Evolutionary conservation across 2,888 invertebrate genomes (phyloP), one percentile per base, ranked within the genome.

Genomic region (Drosophila anomalata): DNA sequence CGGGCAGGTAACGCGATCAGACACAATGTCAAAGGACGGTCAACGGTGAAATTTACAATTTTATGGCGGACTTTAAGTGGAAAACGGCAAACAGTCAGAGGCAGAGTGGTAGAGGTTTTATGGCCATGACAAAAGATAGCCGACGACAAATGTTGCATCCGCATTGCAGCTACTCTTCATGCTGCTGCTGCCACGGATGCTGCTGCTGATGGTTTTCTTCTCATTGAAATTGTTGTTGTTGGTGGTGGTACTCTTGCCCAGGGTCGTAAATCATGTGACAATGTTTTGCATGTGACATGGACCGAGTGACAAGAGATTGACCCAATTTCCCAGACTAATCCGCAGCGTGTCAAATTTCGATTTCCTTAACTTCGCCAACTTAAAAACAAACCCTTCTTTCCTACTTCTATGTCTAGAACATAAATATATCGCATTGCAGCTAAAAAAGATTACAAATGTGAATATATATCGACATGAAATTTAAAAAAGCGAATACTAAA

Each of bases 31-130:
- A 79, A 83, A 83, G 80, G 80, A 83, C 80, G 63, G 78, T 50
- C 68, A 66, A 74, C 74, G 72, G 73, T 78, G 84, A 78, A 78
- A 78, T 78, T 69, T 70, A 66, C 73, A 75, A 73, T 76, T 85
- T 83, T 76, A 82, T 68, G 82, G 69, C 73, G 69, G 51, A 63
- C 60, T 78, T 83, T 83, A 83, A 79, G 82, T 76, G 82, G 85
- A 85, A 82, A 85, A 67, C 66, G 57, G 51, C 67, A 66, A 66
- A 66, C 67, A 57, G 57, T 57, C 66, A 67, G 67, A 53, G 62
- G 52, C 58, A 51, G 46, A 31, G 48, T n/a, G 52, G 47, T 47
- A 33, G 61, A 52, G 47, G 52, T 70, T 70, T 70, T 70, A 69
- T 69, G 69, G 70, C 70, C 62, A 62, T 62, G 70, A 62, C 71